Percentiles rank a stretch among this genome's conserved stretches.
Conservation (phyloP, 1,140 invertebrate genomes). For the Sycophaga agraensis region DNA sequence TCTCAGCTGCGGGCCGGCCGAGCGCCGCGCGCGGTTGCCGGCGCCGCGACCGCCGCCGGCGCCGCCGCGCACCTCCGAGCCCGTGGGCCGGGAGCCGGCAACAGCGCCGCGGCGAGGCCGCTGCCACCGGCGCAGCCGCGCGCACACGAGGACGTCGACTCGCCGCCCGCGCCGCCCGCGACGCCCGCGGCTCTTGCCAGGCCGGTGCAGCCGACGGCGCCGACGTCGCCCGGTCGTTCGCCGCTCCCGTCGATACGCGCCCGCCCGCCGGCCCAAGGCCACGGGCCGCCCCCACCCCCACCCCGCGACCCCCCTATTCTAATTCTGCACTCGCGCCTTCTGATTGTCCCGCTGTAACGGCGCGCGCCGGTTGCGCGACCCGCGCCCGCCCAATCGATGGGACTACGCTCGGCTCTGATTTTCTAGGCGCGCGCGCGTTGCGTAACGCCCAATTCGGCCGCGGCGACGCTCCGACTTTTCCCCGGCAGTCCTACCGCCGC, state of each 20-base stretch:
- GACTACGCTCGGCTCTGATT: too few relatives aligned
- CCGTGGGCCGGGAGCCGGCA: slow-evolving; percentile 31
- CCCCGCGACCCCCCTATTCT: background rate
- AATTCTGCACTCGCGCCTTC: slow-evolving; percentile 2
- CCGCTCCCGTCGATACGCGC: too few relatives aligned
- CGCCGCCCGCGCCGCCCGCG: background rate
- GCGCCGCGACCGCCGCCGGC: slow-evolving; percentile 30
- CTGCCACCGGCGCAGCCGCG: background rate
- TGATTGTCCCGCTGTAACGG: slow-evolving; percentile 1
- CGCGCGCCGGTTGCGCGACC: background rate
- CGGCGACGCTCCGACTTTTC: too few relatives aligned
- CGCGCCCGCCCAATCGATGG: background rate
- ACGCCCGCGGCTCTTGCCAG: background rate
- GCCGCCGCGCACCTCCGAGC: too few relatives aligned
- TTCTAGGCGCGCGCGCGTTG: too few relatives aligned
- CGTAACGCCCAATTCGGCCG: too few relatives aligned
- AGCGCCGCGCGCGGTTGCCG: slow-evolving; percentile 21
- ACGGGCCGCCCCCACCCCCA: background rate
- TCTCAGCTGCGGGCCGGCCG: too few relatives aligned
- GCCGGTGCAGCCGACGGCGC: too few relatives aligned
- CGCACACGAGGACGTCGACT: background rate
- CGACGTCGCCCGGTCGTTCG: too few relatives aligned
- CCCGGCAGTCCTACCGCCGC: too few relatives aligned
- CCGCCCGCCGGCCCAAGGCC: background rate
- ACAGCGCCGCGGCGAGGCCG: slow-evolving; percentile 24